Conservation (phyloP, 1,140 invertebrate species). For the Drosophila neocordata region DNA sequence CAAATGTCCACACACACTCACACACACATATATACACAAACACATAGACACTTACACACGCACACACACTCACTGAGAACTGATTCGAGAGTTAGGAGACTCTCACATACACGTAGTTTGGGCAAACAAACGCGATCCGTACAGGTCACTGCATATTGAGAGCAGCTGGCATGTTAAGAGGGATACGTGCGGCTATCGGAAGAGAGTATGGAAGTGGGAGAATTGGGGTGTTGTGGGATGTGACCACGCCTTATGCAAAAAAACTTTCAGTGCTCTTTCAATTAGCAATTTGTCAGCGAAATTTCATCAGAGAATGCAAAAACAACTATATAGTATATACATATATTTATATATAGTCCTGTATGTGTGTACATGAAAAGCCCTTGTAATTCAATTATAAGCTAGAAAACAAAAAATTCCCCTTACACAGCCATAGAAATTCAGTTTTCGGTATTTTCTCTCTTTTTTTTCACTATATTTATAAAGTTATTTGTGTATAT, state of each 20-base stretch:
- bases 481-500: conserved; percentile 12
- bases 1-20: conserved; percentile 35
- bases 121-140: conserved; percentile 75
- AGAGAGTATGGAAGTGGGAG: neutral
- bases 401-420: conserved; percentile 47
- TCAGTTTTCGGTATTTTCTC: conserved; percentile 16
- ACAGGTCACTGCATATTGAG: conserved; percentile 75
- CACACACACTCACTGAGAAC: neutral
- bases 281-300: conserved; percentile 75
- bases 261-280: conserved; percentile 63
- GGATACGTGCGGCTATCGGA: conserved; percentile 13
- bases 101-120: conserved; percentile 57
- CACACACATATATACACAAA: neutral
- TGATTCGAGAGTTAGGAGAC: conserved; percentile 50
- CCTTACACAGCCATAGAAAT: conserved; percentile 50
- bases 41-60: too few species aligned
- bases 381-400: conserved; percentile 70
- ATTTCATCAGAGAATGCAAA: conserved; percentile 7
- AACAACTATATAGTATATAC: conserved; percentile 19
- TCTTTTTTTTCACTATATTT: neutral
- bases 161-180: conserved; percentile 30
- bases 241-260: conserved; percentile 35
- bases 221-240: conserved; percentile 22
- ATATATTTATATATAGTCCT: conserved; percentile 25
- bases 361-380: conserved; percentile 42